These are phyloP conservation scores for Coturnix japonica DNA, from an alignment of 2,113 vertebrate species.

Conservation along the genomic window DNA sequence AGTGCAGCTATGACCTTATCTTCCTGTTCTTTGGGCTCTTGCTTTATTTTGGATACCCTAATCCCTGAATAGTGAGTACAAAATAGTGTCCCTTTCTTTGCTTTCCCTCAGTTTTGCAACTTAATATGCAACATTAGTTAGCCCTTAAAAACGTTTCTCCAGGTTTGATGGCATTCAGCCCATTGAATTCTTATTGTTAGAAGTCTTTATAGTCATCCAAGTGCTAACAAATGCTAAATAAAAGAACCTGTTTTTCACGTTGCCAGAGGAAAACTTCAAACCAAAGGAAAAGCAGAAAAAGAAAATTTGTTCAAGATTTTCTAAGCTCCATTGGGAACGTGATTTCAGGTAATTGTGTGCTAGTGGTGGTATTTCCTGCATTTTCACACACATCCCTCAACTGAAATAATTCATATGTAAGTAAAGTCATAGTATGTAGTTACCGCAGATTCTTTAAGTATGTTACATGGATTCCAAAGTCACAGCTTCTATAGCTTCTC, in stretches of 20 bases:
- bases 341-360: conserved; percentile 17
- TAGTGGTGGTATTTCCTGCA: background rate
- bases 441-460: background rate
- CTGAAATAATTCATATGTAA: background rate
- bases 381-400: background rate
- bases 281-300: conserved; percentile 5
- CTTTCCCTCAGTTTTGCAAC: conserved; percentile 32
- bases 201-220: conserved; percentile 19
- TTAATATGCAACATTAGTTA: conserved; percentile 32
- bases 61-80: conserved; percentile 1
- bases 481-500: background rate
- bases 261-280: conserved; percentile 20
- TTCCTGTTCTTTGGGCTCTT: conserved; percentile 12
- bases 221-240: conserved; percentile 33
- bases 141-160: conserved; percentile 36
- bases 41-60: background rate
- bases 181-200: conserved; percentile 40
- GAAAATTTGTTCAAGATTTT: conserved; percentile 25
- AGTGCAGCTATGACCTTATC: conserved; percentile 29
- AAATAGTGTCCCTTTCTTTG: conserved; percentile 4
- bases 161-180: conserved; percentile 42
- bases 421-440: background rate
- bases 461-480: background rate
- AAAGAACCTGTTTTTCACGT: conserved; percentile 30
- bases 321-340: background rate